Percentiles rank a stretch among this genome's conserved stretches.
phyloP scores from a whole-genome alignment of 2,113 vertebrate genomes.

The Malurus alboscapulatus region DNA sequence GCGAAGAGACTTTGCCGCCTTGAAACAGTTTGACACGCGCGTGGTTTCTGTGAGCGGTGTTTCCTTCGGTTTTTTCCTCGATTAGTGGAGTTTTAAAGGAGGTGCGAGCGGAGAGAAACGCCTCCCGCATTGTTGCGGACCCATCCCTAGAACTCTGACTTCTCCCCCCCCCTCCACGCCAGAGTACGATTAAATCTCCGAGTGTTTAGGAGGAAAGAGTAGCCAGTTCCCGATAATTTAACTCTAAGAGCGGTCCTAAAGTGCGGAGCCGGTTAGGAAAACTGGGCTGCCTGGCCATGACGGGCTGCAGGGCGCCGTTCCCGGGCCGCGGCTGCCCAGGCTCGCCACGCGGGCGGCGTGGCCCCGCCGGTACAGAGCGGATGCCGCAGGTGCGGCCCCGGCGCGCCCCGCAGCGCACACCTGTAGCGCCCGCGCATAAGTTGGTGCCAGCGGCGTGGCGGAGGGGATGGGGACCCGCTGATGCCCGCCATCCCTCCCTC shows the following conservation, averaged over 20 bases:
- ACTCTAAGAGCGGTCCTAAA: neutral
- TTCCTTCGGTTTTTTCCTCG: neutral
- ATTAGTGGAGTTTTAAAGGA: neutral
- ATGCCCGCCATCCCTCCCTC: neutral
- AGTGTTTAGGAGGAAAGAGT: no score
- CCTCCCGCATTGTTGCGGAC: neutral
- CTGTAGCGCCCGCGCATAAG: constrained; percentile 9
- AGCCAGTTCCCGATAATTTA: neutral
- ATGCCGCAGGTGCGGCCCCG: neutral
- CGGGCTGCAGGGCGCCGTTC: neutral
- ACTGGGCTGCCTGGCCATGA: neutral
- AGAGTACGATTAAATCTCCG: neutral
- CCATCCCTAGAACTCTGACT: neutral
- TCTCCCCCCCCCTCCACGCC: no score
- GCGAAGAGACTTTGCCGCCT: neutral
- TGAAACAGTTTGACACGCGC: neutral
- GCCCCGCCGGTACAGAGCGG: neutral
- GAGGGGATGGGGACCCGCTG: neutral
- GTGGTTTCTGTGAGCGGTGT: neutral
- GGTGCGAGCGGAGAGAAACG: neutral
- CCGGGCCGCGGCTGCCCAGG: neutral
- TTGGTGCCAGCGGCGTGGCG: neutral
- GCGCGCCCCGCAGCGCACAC: constrained; percentile 3
- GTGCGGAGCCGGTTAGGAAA: neutral
- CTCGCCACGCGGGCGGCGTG: neutral